Evolutionary conservation across 2,797 vertebrate genomes (phyloP).

Genomic region (Anabas testudineus): DNA sequence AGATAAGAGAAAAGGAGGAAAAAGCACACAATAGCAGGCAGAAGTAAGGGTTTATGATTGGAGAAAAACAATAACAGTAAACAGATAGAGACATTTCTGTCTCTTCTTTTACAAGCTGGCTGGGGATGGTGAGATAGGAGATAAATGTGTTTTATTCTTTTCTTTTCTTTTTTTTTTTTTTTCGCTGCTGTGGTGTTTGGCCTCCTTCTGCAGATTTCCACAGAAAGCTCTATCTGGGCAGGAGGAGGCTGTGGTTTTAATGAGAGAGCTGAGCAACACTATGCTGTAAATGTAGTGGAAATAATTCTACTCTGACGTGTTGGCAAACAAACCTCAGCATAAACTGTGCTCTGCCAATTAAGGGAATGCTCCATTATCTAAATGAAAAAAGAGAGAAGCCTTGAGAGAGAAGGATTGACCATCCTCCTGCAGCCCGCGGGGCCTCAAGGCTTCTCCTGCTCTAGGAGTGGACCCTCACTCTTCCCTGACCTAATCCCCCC

Average conservation of each 20-base stretch:
- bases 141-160: constrained; percentile 75
- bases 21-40: constrained; percentile 38
- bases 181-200: constrained; percentile 56
- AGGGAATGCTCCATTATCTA: constrained; percentile 81
- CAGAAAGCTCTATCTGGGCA: constrained; percentile 54
- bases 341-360: constrained; percentile 77
- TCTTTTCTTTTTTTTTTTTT: constrained; percentile 19
- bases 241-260: constrained; percentile 70
- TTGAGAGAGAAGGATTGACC: constrained; percentile 54
- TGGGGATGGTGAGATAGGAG: constrained; percentile 65
- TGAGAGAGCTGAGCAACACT: constrained; percentile 69
- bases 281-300: constrained; percentile 77
- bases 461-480: constrained; percentile 49
- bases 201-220: constrained; percentile 63
- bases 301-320: constrained; percentile 77
- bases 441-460: constrained; percentile 43
- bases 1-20: constrained; percentile 51
- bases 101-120: constrained; percentile 74
- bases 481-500: constrained; percentile 59
- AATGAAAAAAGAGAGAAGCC: constrained; percentile 71
- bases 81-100: constrained; percentile 78
- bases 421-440: constrained; percentile 46
- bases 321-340: constrained; percentile 78
- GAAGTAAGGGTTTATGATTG: constrained; percentile 70
- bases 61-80: constrained; percentile 80